Percentiles rank a stretch among this genome's conserved stretches.
Conservation (phyloP, 1,140 invertebrate species). For the Sarcophaga bullata region DNA sequence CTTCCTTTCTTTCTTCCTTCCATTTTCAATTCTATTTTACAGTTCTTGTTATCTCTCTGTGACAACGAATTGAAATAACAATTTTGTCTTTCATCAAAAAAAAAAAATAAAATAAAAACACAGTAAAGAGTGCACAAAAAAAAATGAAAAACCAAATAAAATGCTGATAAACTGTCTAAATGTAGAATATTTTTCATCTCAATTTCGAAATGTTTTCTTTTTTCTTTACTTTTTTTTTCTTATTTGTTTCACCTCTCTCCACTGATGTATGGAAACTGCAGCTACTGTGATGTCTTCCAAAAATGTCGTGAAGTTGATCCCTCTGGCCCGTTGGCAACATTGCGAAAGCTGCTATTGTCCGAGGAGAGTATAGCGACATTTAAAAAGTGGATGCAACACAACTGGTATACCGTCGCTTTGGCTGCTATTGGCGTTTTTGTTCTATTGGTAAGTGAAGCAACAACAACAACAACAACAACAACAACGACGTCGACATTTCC, state of each 20-base stretch:
- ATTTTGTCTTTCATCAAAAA: not conserved
- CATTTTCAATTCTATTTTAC: no score
- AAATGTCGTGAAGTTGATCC: slow-evolving; percentile 96
- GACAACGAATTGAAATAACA: slow-evolving; percentile 5
- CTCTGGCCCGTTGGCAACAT: slow-evolving; percentile 90
- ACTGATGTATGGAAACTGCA: slow-evolving; percentile 49
- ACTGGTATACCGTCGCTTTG: slow-evolving; percentile 86
- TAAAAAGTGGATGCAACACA: slow-evolving; percentile 83
- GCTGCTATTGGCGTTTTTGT: slow-evolving; percentile 79
- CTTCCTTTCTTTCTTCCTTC: no score
- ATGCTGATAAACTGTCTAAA: not conserved
- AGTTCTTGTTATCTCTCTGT: not conserved
- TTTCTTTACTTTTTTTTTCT: not conserved
- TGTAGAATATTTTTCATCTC: slow-evolving; percentile 10
- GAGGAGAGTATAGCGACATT: slow-evolving; percentile 89
- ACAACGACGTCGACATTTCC: not conserved
- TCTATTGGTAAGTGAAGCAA: slow-evolving; percentile 74
- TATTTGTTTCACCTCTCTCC: not conserved
- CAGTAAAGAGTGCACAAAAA: no score
- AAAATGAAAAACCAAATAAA: not conserved
- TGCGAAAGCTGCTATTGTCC: slow-evolving; percentile 86
- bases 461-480: not conserved
- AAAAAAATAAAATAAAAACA: no score
- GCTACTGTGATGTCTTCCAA: slow-evolving; percentile 98
- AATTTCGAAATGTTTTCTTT: slow-evolving; percentile 20